A percentile compares a stretch with the other conserved stretches of the same genome.
Evolutionary conservation across 2,797 vertebrate genomes (phyloP).

Genomic region (Melanotaenia nigrans): DNA sequence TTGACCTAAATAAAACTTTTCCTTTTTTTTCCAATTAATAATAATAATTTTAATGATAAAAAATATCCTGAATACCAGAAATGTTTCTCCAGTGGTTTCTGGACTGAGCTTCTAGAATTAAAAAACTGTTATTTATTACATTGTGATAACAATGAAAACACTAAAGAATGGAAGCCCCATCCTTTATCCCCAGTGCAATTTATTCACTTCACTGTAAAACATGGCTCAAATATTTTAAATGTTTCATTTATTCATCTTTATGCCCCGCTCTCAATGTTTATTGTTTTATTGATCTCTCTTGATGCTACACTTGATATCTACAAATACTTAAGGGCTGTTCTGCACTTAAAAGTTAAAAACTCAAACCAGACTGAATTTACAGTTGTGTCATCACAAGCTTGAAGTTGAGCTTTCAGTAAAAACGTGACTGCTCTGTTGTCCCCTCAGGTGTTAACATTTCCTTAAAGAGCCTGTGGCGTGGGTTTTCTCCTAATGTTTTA

Average conservation of each 20-base stretch:
- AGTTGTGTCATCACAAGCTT: slow-evolving; percentile 7
- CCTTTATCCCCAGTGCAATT: neutral
- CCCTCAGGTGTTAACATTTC: slow-evolving; percentile 26
- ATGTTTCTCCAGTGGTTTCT: neutral
- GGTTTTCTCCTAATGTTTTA: neutral
- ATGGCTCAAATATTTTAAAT: neutral
- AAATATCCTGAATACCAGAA: neutral
- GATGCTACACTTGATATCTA: slow-evolving; percentile 20
- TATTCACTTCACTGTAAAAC: slow-evolving; percentile 9
- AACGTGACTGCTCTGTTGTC: slow-evolving; percentile 1
- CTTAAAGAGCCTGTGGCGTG: slow-evolving; percentile 4
- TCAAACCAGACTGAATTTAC: slow-evolving; percentile 27
- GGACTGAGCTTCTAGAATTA: neutral
- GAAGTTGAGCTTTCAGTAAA: slow-evolving; percentile 26
- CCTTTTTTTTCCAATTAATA: no score
- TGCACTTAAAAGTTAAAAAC: neutral
- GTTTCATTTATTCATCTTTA: neutral
- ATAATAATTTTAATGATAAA: neutral
- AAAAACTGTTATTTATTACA: neutral
- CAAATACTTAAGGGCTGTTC: slow-evolving; percentile 16
- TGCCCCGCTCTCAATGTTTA: neutral
- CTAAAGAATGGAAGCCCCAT: neutral
- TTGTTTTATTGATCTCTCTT: slow-evolving; percentile 8
- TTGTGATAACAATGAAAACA: neutral
- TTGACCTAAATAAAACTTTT: slow-evolving; percentile 29